Evolutionary conservation across 2,888 invertebrate genomes (phyloP).

Genomic region (Habroteleia sp.): DNA sequence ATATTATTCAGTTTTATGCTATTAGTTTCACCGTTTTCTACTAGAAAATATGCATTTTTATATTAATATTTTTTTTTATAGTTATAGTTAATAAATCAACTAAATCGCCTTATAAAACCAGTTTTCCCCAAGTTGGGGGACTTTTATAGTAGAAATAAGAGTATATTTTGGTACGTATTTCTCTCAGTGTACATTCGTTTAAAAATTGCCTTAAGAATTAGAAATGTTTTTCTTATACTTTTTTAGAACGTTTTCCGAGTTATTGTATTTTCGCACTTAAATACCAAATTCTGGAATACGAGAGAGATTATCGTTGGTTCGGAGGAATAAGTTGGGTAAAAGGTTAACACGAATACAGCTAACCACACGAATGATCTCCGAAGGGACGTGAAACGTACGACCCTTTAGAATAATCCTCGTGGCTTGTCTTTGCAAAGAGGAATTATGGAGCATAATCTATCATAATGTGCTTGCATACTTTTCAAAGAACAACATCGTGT

Average conservation of each 20-base stretch:
- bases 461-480: slow-evolving; percentile 52
- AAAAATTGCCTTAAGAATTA: slow-evolving; percentile 28
- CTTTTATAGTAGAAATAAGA: too few species aligned
- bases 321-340: slow-evolving; percentile 43
- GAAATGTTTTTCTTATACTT: slow-evolving; percentile 54
- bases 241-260: slow-evolving; percentile 38
- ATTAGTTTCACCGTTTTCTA: too few species aligned
- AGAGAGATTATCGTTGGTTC: slow-evolving; percentile 37
- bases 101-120: too few species aligned
- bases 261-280: slow-evolving; percentile 47
- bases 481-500: slow-evolving; percentile 28
- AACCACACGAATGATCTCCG: slow-evolving; percentile 36
- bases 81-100: too few species aligned
- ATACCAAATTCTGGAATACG: slow-evolving; percentile 33
- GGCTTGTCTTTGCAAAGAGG: slow-evolving; percentile 40
- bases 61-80: too few species aligned
- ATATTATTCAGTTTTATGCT: too few species aligned
- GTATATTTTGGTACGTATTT: too few species aligned
- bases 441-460: slow-evolving; percentile 56
- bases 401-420: slow-evolving; percentile 46
- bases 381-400: slow-evolving; percentile 38
- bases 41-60: too few species aligned
- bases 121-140: too few species aligned
- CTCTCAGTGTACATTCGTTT: too few species aligned
- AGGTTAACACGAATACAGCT: slow-evolving; percentile 40